Conservation (phyloP, 2,888 invertebrate species). For the Drosophila sordidula region DNA sequence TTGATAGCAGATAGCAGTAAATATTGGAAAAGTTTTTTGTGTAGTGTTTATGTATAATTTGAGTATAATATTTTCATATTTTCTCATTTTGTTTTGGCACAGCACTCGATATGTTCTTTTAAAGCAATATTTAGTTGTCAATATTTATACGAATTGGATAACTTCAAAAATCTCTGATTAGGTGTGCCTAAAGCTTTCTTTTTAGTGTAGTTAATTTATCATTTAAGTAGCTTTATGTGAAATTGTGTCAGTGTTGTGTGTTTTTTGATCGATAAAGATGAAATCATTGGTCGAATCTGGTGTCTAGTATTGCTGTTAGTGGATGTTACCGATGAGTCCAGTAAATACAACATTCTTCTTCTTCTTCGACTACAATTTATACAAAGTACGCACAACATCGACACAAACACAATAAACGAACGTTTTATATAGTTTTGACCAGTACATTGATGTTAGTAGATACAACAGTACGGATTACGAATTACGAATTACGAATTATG, state of each 20-base stretch:
- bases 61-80: neutral
- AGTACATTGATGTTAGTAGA: conserved; percentile 38
- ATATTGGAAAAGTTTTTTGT: neutral
- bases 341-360: conserved; percentile 3
- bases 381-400: conserved; percentile 67
- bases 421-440: conserved; percentile 14
- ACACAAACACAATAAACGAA: conserved; percentile 52
- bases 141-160: neutral
- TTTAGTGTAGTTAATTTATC: conserved; percentile 14
- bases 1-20: conserved; percentile 29
- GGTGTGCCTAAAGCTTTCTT: conserved; percentile 6
- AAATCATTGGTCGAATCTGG: conserved; percentile 2
- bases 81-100: neutral
- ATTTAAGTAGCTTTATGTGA: conserved; percentile 7
- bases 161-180: neutral
- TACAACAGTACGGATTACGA: conserved; percentile 33
- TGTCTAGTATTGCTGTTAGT: conserved; percentile 14
- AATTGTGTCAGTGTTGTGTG: conserved; percentile 32
- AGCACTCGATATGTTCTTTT: neutral
- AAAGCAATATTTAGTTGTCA: conserved; percentile 1
- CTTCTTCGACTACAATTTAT: conserved; percentile 12
- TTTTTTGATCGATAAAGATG: neutral
- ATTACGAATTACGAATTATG: conserved; percentile 21
- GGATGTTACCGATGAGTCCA: conserved; percentile 23
- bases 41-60: conserved; percentile 9